phyloP scores from a whole-genome alignment of 1,140 invertebrate genomes.

The Diploscapter pachys region DNA sequence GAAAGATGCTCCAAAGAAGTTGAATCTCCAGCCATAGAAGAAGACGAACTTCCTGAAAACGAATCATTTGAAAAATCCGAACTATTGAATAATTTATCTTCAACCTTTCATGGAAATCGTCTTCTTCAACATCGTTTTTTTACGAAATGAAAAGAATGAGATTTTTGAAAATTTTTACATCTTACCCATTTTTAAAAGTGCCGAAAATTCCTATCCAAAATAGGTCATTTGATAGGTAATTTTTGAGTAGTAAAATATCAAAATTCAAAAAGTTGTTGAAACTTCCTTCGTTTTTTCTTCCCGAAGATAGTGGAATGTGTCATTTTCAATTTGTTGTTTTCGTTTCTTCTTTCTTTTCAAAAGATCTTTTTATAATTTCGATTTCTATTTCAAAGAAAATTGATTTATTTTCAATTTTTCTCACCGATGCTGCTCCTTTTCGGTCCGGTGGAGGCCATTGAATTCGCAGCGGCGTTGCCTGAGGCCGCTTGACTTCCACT shows the following conservation, averaged over 20 bases:
- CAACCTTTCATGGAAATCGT: neutral
- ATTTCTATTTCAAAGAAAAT: no score
- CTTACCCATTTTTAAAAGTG: neutral
- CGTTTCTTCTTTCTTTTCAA: no score
- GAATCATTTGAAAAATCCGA: neutral
- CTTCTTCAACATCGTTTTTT: neutral
- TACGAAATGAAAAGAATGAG: neutral
- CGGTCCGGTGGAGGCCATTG: neutral
- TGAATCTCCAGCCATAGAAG: constrained; percentile 13
- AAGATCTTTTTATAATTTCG: no score
- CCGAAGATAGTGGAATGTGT: no score
- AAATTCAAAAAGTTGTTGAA: no score
- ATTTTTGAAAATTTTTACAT: neutral
- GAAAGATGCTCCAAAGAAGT: constrained; percentile 1
- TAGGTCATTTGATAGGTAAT: no score
- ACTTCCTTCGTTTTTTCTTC: no score
- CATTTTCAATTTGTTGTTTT: no score
- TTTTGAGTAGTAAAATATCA: no score
- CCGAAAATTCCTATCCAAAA: no score
- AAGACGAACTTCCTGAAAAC: constrained; percentile 12
- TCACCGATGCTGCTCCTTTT: constrained; percentile 23
- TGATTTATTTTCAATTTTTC: neutral
- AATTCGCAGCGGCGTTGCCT: constrained; percentile 3
- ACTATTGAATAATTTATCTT: neutral
- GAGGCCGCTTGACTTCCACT: constrained; percentile 6